Evolutionary conservation across 2,797 vertebrate genomes (phyloP).

Genomic region (Phalanger gymnotis): DNA sequence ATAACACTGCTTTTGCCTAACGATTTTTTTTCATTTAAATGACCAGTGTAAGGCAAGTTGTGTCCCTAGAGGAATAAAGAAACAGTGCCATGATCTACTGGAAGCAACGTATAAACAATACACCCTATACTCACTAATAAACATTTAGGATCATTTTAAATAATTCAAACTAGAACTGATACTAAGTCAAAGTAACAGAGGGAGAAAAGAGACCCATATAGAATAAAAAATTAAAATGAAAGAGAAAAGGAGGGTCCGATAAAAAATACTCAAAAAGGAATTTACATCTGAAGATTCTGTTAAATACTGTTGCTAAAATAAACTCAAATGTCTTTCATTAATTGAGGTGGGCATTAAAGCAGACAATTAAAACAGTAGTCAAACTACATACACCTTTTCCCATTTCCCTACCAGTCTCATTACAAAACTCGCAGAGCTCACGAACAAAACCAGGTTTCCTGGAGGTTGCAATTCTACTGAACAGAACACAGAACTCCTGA

Average conservation of each 20-base stretch:
- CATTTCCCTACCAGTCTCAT: conserved; percentile 23
- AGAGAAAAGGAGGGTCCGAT: background rate
- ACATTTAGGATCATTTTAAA: background rate
- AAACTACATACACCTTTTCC: background rate
- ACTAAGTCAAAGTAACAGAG: background rate
- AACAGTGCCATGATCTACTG: background rate
- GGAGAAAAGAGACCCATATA: background rate
- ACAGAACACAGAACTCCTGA: background rate
- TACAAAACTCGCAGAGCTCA: background rate
- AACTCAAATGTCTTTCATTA: background rate
- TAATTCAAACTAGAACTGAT: background rate
- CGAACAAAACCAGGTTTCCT: conserved; percentile 36
- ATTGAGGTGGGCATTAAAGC: background rate
- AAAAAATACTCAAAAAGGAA: background rate
- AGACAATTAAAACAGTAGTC: background rate
- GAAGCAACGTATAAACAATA: background rate
- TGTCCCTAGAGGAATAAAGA: background rate
- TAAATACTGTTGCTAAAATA: background rate
- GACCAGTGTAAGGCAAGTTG: background rate
- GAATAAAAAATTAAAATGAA: background rate
- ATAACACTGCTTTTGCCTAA: background rate
- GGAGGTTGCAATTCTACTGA: background rate
- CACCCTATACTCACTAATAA: background rate
- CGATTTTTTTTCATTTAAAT: background rate
- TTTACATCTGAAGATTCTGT: background rate